phyloP scores from a whole-genome alignment of 2,113 vertebrate species.

The Atlantisia rogersi region DNA sequence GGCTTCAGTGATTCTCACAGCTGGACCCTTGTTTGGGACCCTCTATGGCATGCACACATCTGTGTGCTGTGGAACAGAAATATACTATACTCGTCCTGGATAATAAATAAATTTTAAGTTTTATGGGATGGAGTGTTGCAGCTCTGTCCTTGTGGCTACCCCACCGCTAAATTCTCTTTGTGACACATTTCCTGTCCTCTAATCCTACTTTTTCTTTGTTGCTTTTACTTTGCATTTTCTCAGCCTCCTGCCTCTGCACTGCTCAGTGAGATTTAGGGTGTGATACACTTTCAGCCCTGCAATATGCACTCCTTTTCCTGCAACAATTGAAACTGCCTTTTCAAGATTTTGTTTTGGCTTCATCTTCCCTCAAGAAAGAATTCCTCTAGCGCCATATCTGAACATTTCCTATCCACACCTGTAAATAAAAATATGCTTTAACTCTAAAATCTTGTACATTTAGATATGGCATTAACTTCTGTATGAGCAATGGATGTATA shows the following conservation, averaged over 20 bases:
- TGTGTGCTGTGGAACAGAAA: not conserved
- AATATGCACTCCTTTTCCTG: not conserved
- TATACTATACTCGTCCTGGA: not conserved
- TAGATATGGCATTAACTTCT: not conserved
- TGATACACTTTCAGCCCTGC: not conserved
- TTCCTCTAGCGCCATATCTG: not conserved
- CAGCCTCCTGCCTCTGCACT: not conserved
- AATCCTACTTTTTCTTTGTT: not conserved
- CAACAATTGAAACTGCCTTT: not conserved
- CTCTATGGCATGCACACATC: rapidly evolving
- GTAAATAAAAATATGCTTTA: not conserved
- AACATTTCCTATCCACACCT: not conserved
- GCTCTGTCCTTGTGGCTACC: not conserved
- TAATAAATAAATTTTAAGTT: not conserved
- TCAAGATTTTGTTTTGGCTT: not conserved
- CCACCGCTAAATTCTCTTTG: not conserved
- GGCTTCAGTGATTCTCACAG: rapidly evolving
- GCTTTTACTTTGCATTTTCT: not conserved
- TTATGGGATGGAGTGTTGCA: not conserved
- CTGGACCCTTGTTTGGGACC: rapidly evolving
- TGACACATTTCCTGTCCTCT: not conserved
- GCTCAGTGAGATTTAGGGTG: not conserved
- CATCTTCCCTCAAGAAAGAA: not conserved
- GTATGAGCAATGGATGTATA: not conserved
- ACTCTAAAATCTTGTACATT: not conserved